phyloP scores from a whole-genome alignment of 2,113 vertebrate genomes.

The Anolis sagrei region DNA sequence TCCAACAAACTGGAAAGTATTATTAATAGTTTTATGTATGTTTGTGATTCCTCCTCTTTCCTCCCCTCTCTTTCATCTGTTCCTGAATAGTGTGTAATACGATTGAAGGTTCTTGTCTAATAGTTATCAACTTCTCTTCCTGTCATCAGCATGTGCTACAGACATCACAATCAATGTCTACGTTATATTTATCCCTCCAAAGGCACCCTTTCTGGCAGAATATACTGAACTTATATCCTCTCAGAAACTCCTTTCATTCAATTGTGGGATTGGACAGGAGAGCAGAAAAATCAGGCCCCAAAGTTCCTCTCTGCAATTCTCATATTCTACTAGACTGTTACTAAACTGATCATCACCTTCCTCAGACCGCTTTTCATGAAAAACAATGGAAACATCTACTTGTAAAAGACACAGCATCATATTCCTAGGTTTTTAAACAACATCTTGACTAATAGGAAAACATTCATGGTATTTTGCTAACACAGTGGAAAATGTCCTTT shows the following conservation, averaged over 20 bases:
- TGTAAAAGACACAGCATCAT: constrained; percentile 17
- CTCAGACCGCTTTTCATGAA: constrained; percentile 45
- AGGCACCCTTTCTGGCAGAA: constrained; percentile 48
- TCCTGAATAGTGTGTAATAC: constrained; percentile 21
- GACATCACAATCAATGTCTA: background rate
- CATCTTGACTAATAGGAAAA: background rate
- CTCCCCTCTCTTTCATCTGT: background rate
- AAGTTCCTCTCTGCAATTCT: constrained; percentile 12
- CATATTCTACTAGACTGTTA: constrained; percentile 29
- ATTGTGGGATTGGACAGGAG: background rate
- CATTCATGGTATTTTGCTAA: background rate
- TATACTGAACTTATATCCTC: accelerated
- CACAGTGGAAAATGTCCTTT: background rate
- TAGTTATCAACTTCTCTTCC: background rate
- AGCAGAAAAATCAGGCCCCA: constrained; percentile 10
- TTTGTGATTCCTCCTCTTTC: constrained; percentile 20
- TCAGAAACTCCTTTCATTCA: background rate
- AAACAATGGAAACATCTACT: constrained; percentile 9
- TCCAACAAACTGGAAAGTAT: constrained; percentile 49
- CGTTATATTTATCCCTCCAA: background rate
- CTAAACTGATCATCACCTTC: constrained; percentile 55
- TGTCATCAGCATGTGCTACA: background rate
- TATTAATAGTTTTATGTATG: constrained; percentile 23
- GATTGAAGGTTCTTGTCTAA: background rate
- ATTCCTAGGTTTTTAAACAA: constrained; percentile 14